Conservation (phyloP, 2,888 invertebrate genomes). For the Chloroclystis v-ata region DNA sequence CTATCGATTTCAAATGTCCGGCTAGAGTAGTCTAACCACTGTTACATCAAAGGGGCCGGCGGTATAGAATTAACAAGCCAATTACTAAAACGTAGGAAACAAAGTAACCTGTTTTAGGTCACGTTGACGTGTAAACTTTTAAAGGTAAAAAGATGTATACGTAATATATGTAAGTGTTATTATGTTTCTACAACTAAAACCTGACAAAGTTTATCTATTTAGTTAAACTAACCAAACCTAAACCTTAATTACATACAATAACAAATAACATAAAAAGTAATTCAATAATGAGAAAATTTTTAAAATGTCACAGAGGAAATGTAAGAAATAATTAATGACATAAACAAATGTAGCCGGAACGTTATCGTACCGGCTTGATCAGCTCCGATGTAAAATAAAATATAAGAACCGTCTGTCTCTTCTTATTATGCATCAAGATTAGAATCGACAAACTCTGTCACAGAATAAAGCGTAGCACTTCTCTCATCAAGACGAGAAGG, state of each 20-base stretch:
- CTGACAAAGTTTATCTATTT: background rate
- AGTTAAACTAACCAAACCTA: background rate
- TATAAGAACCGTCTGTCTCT: constrained; percentile 76
- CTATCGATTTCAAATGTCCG: constrained; percentile 47
- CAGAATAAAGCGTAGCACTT: constrained; percentile 30
- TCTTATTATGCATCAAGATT: constrained; percentile 73
- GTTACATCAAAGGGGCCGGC: constrained; percentile 62
- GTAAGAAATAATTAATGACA: constrained; percentile 63
- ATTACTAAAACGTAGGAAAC: constrained; percentile 64
- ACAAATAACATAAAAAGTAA: too few species aligned
- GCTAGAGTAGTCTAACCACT: constrained; percentile 58
- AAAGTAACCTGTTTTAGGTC: constrained; percentile 49
- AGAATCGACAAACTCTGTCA: constrained; percentile 66
- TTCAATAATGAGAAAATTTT: background rate
- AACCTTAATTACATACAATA: too few species aligned
- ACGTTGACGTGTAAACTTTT: constrained; percentile 33
- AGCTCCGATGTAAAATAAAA: constrained; percentile 73
- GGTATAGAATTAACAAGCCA: constrained; percentile 71
- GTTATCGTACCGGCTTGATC: constrained; percentile 71
- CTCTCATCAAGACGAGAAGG: constrained; percentile 65
- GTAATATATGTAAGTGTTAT: too few species aligned
- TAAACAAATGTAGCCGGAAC: constrained; percentile 64
- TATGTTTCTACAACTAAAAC: too few species aligned
- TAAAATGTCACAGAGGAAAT: constrained; percentile 30
- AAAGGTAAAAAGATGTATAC: background rate